phyloP scores from a whole-genome alignment of 2,888 invertebrate species.

The Diogma glabrata region DNA sequence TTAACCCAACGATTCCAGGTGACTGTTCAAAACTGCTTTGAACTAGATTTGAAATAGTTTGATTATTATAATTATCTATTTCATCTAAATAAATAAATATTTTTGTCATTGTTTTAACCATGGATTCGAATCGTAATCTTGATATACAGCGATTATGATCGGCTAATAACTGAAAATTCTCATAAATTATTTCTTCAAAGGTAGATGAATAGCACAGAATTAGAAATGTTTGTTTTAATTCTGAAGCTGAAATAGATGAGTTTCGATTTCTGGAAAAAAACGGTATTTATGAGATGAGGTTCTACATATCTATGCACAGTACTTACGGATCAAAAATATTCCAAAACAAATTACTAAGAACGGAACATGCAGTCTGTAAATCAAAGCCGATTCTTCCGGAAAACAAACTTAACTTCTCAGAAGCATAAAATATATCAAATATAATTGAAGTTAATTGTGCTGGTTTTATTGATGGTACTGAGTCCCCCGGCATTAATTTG shows the following conservation, averaged over 20 bases:
- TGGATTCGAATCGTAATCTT: slow-evolving; percentile 29
- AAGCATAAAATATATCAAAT: slow-evolving; percentile 33
- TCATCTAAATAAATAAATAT: slow-evolving; percentile 32
- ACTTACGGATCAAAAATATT: slow-evolving; percentile 34
- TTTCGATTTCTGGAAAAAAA: slow-evolving; percentile 26
- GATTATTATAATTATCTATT: slow-evolving; percentile 28
- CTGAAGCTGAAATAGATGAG: slow-evolving; percentile 31
- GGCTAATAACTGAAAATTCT: slow-evolving; percentile 27
- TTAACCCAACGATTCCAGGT: slow-evolving; percentile 27
- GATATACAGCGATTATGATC: slow-evolving; percentile 29
- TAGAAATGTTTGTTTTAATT: slow-evolving; percentile 32
- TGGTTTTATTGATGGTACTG: slow-evolving; percentile 30
- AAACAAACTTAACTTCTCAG: slow-evolving; percentile 32
- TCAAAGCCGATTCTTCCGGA: slow-evolving; percentile 21
- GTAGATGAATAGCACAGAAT: slow-evolving; percentile 30
- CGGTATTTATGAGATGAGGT: background rate
- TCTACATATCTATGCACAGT: background rate
- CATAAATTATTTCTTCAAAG: slow-evolving; percentile 27
- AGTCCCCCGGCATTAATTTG: slow-evolving; percentile 24
- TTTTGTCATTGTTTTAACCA: slow-evolving; percentile 29
- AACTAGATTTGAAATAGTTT: slow-evolving; percentile 27
- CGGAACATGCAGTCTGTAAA: slow-evolving; percentile 26
- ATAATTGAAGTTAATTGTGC: slow-evolving; percentile 32
- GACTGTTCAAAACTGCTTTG: slow-evolving; percentile 30
- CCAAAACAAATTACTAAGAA: slow-evolving; percentile 34